A percentile compares a stretch with the other conserved stretches of the same genome.
Evolutionary conservation across 2,113 vertebrate species (phyloP).

Genomic region (Plestiodon gilberti): DNA sequence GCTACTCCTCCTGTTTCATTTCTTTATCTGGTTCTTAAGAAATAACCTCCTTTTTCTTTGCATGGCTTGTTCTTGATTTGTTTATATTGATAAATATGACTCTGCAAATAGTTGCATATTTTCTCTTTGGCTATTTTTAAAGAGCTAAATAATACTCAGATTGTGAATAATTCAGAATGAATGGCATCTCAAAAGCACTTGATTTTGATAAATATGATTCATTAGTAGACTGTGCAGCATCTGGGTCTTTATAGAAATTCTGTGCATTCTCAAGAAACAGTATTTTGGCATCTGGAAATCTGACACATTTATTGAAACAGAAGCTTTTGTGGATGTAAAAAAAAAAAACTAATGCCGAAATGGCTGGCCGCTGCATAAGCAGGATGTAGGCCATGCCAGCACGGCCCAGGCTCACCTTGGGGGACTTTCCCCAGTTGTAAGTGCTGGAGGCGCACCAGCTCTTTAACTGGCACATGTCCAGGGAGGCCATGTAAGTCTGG

Average conservation of each 20-base stretch:
- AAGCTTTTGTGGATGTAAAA: too few species aligned
- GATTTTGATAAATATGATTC: slow-evolving; percentile 7
- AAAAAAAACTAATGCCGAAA: too few species aligned
- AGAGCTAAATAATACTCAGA: not conserved
- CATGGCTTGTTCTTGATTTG: not conserved
- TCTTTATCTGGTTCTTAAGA: not conserved
- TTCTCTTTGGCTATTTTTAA: not conserved
- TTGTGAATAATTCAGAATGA: not conserved
- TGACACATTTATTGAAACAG: too few species aligned
- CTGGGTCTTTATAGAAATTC: not conserved
- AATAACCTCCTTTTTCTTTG: not conserved
- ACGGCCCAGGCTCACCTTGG: too few species aligned
- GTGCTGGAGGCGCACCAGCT: too few species aligned
- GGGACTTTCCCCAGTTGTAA: too few species aligned
- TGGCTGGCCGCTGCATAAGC: too few species aligned
- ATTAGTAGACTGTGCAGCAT: not conserved
- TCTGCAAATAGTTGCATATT: not conserved
- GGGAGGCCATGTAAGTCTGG: too few species aligned
- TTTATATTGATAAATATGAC: slow-evolving; percentile 15
- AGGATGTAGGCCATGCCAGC: too few species aligned
- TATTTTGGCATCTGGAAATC: too few species aligned
- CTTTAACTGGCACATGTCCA: too few species aligned
- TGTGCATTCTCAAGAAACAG: too few species aligned
- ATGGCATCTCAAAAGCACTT: not conserved
- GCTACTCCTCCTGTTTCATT: not conserved